Evolutionary conservation across 1,140 invertebrate genomes (phyloP).

Genomic region (Acromyrmex heyeri): DNA sequence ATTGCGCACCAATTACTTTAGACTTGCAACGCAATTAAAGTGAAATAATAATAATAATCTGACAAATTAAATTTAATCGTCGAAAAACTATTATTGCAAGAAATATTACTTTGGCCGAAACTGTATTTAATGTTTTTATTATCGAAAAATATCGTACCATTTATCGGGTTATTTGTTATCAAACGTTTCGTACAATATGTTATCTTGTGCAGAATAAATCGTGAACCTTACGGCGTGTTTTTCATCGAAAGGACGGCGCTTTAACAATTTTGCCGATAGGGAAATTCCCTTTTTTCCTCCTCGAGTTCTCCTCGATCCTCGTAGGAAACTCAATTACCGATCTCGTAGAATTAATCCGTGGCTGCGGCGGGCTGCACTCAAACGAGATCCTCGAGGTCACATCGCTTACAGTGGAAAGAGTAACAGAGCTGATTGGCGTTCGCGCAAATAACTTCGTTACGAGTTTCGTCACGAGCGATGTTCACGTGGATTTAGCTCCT

Average conservation of each 20-base stretch:
- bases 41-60: too few species aligned
- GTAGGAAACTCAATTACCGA: conserved; percentile 60
- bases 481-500: conserved; percentile 44
- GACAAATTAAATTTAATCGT: too few species aligned
- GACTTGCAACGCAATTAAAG: too few species aligned
- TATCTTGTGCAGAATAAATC: neutral
- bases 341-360: conserved; percentile 59
- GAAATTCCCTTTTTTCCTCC: conserved; percentile 18
- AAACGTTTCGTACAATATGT: neutral
- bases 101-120: too few species aligned
- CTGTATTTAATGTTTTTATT: neutral
- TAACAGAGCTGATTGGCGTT: conserved; percentile 64
- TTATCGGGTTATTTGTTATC: neutral
- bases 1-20: too few species aligned
- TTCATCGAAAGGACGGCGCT: neutral
- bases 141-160: neutral
- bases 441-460: conserved; percentile 64
- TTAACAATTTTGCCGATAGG: conserved; percentile 15
- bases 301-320: neutral
- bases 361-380: conserved; percentile 27
- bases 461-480: conserved; percentile 26
- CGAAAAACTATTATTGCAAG: too few species aligned
- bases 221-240: neutral
- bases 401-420: conserved; percentile 35
- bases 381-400: conserved; percentile 20